Conservation (phyloP, 2,797 vertebrate genomes). For the Buphagus erythrorhynchus region DNA sequence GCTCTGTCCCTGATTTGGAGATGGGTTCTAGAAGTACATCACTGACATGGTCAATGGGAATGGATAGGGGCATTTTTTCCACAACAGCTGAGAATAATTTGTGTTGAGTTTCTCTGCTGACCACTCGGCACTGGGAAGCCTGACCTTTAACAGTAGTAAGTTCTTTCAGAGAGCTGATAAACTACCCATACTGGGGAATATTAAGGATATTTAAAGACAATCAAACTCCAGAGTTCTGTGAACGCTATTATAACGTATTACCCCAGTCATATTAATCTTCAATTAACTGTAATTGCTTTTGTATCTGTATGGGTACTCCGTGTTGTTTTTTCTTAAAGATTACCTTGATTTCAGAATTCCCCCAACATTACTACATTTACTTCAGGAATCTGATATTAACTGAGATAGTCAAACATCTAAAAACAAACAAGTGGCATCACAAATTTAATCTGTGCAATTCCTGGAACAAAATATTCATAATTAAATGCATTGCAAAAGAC, state of each 20-base stretch:
- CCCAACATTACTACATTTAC: neutral
- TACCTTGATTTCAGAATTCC: slow-evolving; percentile 24
- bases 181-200: neutral
- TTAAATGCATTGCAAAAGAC: slow-evolving; percentile 66
- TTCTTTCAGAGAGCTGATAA: neutral
- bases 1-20: neutral
- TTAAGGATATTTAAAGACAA: neutral
- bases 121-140: neutral
- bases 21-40: neutral
- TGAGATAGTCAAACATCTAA: slow-evolving; percentile 51
- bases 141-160: neutral
- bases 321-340: neutral
- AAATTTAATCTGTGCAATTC: slow-evolving; percentile 65
- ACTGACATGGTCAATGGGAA: neutral
- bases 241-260: neutral
- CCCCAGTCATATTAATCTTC: neutral
- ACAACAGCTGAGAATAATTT: neutral
- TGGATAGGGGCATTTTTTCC: neutral
- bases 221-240: neutral
- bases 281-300: slow-evolving; percentile 8
- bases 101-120: neutral
- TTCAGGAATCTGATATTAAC: slow-evolving; percentile 32
- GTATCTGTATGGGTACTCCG: neutral
- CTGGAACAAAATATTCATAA: slow-evolving; percentile 64
- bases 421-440: slow-evolving; percentile 50